Evolutionary conservation across 1,140 invertebrate genomes (phyloP).

Genomic region (Eufriesea mexicana): DNA sequence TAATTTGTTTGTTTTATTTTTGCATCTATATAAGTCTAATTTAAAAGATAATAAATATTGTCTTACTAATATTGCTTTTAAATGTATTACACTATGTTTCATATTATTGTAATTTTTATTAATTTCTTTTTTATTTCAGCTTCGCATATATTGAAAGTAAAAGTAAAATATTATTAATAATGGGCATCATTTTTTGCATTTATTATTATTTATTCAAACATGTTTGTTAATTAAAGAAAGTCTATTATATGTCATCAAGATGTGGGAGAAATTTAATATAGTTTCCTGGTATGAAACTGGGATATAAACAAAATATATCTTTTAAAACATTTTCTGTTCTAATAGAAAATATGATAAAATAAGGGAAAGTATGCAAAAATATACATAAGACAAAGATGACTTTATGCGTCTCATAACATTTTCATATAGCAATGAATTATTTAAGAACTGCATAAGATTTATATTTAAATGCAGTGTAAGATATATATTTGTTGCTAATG

Average conservation of each 20-base stretch:
- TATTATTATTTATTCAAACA: conserved; percentile 11
- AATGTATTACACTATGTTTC: background rate
- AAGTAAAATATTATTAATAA: conserved; percentile 48
- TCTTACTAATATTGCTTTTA: background rate
- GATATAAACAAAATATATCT: conserved; percentile 66
- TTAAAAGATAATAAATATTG: background rate
- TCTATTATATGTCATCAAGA: conserved; percentile 68
- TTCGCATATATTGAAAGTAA: background rate
- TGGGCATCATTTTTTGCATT: conserved; percentile 45
- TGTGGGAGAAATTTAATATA: conserved; percentile 76
- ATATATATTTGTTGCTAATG: conserved; percentile 33
- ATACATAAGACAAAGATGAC: conserved; percentile 29
- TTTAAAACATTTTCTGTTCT: conserved; percentile 42
- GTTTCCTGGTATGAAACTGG: conserved; percentile 73
- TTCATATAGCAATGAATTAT: conserved; percentile 38
- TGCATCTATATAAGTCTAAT: background rate
- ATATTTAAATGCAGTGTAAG: conserved; percentile 36
- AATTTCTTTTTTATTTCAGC: conserved; percentile 42
- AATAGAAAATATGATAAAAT: conserved; percentile 38
- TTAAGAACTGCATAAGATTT: conserved; percentile 45
- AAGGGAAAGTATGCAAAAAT: conserved; percentile 33
- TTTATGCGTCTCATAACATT: conserved; percentile 30
- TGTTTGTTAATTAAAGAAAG: conserved; percentile 43
- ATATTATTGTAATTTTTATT: background rate
- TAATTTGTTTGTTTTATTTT: background rate